Conservation (phyloP, 2,113 vertebrate species). For the Pelvicachromis taeniatus region DNA sequence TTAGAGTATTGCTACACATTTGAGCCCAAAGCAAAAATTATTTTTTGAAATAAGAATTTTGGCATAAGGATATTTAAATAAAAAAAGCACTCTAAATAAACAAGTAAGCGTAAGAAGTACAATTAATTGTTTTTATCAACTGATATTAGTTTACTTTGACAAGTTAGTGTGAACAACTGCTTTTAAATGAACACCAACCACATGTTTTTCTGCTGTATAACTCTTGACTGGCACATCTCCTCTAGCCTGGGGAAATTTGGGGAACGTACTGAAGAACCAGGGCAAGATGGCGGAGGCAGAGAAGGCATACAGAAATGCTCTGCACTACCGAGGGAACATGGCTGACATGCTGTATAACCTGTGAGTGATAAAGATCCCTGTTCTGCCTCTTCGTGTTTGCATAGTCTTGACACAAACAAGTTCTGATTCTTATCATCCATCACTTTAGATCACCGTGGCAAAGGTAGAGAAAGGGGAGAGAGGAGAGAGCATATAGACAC, state of each 20-base stretch:
- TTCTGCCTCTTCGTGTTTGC: background rate
- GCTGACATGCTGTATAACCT: conserved; percentile 99
- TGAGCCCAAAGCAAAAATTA: background rate
- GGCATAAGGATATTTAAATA: background rate
- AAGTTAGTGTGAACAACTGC: background rate
- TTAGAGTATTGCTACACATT: background rate
- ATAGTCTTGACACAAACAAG: background rate
- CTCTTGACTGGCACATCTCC: conserved; percentile 24
- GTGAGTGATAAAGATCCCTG: conserved; percentile 78
- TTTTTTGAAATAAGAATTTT: no score
- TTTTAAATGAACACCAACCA: background rate
- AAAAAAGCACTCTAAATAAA: background rate
- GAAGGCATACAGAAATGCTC: conserved; percentile 92
- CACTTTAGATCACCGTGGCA: background rate
- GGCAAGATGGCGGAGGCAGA: conserved; percentile 95
- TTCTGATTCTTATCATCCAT: conserved; percentile 8
- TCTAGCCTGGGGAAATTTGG: conserved; percentile 97
- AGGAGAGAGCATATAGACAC: background rate
- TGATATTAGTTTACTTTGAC: background rate
- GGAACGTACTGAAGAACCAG: conserved; percentile 99
- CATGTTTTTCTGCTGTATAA: background rate
- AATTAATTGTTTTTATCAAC: background rate
- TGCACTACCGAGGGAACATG: conserved; percentile 99
- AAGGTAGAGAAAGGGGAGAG: background rate
- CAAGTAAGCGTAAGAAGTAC: background rate